Conservation (phyloP, 2,797 vertebrate genomes). For the Glyptemys insculpta region DNA sequence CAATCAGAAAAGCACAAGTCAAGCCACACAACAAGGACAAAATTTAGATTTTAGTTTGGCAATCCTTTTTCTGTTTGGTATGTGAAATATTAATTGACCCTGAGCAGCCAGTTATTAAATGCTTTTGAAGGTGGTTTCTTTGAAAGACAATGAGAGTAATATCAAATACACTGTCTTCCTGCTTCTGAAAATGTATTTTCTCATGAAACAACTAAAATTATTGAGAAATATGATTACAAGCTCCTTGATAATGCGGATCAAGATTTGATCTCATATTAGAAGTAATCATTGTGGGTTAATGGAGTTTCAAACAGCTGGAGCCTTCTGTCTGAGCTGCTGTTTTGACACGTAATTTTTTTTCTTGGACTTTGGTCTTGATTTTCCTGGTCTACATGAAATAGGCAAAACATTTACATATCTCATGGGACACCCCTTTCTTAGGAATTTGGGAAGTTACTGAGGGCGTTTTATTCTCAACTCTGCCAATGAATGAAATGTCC, state of each 20-base stretch:
- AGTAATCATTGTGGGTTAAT: conserved; percentile 74
- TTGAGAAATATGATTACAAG: conserved; percentile 37
- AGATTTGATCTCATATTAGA: conserved; percentile 71
- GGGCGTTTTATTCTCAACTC: conserved; percentile 58
- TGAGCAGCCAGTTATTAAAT: conserved; percentile 20
- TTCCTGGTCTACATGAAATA: conserved; percentile 53
- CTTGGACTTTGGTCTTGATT: conserved; percentile 66
- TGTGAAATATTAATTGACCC: conserved; percentile 14
- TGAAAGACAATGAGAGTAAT: background rate
- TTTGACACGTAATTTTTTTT: conserved; percentile 64
- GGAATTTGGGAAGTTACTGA: conserved; percentile 56
- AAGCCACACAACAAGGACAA: conserved; percentile 48
- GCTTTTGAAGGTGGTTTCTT: conserved; percentile 3
- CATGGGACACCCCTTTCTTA: conserved; percentile 56
- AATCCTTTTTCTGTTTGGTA: background rate
- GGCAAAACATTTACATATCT: conserved; percentile 59
- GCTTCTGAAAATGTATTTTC: background rate
- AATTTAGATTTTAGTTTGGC: conserved; percentile 47
- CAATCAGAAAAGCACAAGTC: conserved; percentile 46
- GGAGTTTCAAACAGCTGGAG: conserved; percentile 58
- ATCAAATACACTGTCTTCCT: background rate
- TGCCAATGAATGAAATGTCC: conserved; percentile 26
- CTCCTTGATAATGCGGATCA: conserved; percentile 69
- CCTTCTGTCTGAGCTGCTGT: conserved; percentile 68
- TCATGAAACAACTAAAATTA: conserved; percentile 51